Conservation (phyloP, 2,888 invertebrate species). For the Ariolimax columbianus region DNA sequence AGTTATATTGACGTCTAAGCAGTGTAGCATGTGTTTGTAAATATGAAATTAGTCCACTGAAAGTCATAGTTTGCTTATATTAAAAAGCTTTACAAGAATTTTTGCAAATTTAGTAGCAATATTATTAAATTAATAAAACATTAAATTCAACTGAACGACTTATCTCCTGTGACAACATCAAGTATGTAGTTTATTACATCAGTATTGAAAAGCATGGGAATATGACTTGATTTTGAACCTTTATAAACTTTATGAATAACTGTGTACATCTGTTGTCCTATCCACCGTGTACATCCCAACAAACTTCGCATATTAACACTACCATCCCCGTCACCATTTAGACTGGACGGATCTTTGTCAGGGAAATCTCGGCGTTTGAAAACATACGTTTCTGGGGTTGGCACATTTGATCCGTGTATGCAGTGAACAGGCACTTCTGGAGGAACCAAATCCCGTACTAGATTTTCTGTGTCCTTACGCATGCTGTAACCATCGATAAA, state of each 20-base stretch:
- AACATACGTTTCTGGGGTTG: constrained; percentile 71
- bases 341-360: constrained; percentile 70
- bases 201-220: constrained; percentile 83
- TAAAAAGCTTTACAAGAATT: no score
- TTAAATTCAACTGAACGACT: no score
- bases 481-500: constrained; percentile 69
- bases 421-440: constrained; percentile 77
- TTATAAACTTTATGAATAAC: constrained; percentile 83
- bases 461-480: constrained; percentile 70
- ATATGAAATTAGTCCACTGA: no score
- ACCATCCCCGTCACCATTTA: constrained; percentile 94
- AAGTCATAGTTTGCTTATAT: no score
- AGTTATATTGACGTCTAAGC: no score
- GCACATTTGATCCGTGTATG: constrained; percentile 71
- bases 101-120: no score
- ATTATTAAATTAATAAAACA: no score
- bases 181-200: constrained; percentile 71
- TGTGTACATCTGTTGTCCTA: constrained; percentile 81
- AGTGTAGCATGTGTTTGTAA: no score
- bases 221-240: constrained; percentile 84
- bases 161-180: constrained; percentile 80
- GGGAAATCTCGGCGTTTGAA: constrained; percentile 69
- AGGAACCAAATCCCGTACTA: constrained; percentile 65
- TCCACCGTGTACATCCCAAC: constrained; percentile 89
- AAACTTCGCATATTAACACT: constrained; percentile 95